Evolutionary conservation across 2,113 vertebrate genomes (phyloP), one percentile per base, ranked within the genome.

Genomic region (Mesocricetus auratus): DNA sequence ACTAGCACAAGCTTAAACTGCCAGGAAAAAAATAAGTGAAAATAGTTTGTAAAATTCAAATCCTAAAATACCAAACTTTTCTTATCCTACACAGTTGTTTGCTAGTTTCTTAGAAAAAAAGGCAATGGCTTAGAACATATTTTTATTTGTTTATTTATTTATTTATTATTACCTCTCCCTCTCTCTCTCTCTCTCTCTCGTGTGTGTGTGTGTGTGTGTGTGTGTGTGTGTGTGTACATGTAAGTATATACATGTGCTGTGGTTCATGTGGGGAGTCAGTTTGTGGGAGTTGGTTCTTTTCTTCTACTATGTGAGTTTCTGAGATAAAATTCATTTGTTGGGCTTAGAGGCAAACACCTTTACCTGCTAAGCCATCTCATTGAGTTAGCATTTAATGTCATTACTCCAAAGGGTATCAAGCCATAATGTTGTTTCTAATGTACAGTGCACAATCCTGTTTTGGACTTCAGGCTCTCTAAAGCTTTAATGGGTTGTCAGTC

Each of bases 401-500:
- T 94, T 60, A 69, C 6, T 45, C 9, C 24, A 42, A 81, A 56
- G 66, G 3, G 24, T 15, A 91, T 21, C 7, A 36, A 83, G n/a
- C 16, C 47, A 24, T 24, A 31, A 53, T 56, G 22, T 36, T 47
- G 45, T 93, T 92, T 24, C 36, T 39, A 2, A 16, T 29, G 1
- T 31, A 60, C 5, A 21, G 8, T 19, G 45, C 47, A 31, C 19
- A 9, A n/a, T 11, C 10, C 29, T 73, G 39, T 58, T 4, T 7
- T 74, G 39, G 15, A 75, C 60, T 47, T 62, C 15, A n/a, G 36
- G 58, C 39, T 66, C 15, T 66, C 24, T 29, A 24, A 77, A 36
- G 68, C 42, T 91, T 47, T 82, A 78, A 89, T 71, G 56, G 68
- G 62, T 45, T 66, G 93, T 15, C 88, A 73, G 85, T 86, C 58